Evolutionary conservation across 2,888 invertebrate genomes (phyloP).

Genomic region (Apamea anceps): DNA sequence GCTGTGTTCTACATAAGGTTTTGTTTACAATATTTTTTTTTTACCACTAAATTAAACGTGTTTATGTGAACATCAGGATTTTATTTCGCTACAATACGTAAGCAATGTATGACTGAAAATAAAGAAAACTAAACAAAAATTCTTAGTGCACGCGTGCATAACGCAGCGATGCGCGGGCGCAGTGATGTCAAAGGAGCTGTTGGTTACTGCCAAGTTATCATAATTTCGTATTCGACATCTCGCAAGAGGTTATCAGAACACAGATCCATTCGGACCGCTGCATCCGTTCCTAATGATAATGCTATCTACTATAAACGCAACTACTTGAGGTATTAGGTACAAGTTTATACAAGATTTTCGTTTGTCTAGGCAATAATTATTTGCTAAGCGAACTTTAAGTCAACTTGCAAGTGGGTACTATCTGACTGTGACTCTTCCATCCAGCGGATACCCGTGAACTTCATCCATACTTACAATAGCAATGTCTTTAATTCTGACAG

Average conservation of each 20-base stretch:
- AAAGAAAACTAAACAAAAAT: not conserved
- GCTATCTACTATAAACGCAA: constrained; percentile 56
- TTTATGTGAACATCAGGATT: too few relatives aligned
- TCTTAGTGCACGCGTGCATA: constrained; percentile 60
- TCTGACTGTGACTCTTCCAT: not conserved
- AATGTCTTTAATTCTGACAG: not conserved
- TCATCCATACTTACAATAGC: not conserved
- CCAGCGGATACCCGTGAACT: not conserved
- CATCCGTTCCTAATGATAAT: constrained; percentile 81
- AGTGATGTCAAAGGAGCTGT: constrained; percentile 80
- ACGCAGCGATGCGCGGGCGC: constrained; percentile 67
- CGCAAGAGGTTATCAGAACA: constrained; percentile 79
- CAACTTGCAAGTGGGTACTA: not conserved
- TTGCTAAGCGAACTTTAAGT: not conserved
- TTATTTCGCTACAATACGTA: too few relatives aligned
- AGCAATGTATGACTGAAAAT: too few relatives aligned
- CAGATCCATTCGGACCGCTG: constrained; percentile 75
- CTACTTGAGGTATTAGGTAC: constrained; percentile 28
- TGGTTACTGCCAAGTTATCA: constrained; percentile 75
- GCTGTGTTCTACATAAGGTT: too few relatives aligned
- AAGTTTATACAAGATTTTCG: constrained; percentile 27
- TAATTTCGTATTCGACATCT: constrained; percentile 72
- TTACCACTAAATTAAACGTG: too few relatives aligned
- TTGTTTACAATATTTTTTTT: too few relatives aligned
- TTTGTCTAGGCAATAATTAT: not conserved